Base-by-base conservation (phyloP, 2,113 vertebrate species). In the Nematolebias whitei region DNA sequence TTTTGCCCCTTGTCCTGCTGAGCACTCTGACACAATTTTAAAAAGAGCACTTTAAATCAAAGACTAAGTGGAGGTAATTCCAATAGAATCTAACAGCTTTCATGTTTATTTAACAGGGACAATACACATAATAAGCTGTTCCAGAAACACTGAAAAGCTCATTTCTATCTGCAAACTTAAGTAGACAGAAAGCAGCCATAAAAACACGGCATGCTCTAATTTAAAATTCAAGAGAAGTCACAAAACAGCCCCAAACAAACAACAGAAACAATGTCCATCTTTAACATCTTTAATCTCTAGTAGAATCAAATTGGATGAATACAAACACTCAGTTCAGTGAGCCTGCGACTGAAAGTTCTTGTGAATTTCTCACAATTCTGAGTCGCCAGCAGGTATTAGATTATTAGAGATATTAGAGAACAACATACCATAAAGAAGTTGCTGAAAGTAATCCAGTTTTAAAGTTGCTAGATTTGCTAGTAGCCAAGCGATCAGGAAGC, bases 1-100 rank as follows among this genome's bases (percentile, higher is more conserved):
- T 60, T 83, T 57, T 71, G 54, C 50, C 51, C 73, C 29, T 63
- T 60, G 70, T 78, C 58, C 64, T 51, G 58, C 15, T 43, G 35
- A 68, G 54, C 19, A 11, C 20, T 66, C 59, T 63, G 24, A 74
- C 40, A 62, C 3, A 43, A 26, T 35, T 19, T 63, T 7, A 50
- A 50, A 24, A 39, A 64, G 13, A 2, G 0, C 1, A 9, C 50
- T 63, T 49, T 40, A 23, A 68, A 65, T 76, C 13, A 29, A 61
- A 26, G 0, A 50, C 29, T 15, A 56, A 7, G 62, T 13, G n/a
- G 4, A 38, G 24, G 12, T 19, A 29, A 45, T 50, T 7, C n/a
- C 0, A 48, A 51, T 13, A 38, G 8, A 32, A n/a, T 18, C 38
- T 12, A 44, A 4, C 2, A 18, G 35, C 32, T 22, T 45, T 49